Evolutionary conservation across 2,797 vertebrate genomes (phyloP).

Genomic region (Vireo griseus): DNA sequence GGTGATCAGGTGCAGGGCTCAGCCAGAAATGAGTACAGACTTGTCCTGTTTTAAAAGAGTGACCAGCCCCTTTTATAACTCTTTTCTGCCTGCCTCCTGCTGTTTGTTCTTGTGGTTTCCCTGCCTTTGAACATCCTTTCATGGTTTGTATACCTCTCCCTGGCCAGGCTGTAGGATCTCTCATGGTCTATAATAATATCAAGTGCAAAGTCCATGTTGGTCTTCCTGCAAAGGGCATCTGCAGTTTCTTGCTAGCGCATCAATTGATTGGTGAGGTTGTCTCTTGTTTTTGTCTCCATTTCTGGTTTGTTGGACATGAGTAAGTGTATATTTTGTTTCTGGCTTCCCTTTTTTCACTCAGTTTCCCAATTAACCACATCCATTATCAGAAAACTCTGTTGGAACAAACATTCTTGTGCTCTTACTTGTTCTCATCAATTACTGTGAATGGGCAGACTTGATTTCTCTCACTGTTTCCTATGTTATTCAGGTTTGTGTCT

Average conservation of each 20-base stretch:
- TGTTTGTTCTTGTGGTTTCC: background rate
- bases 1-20: fast-evolving
- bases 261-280: background rate
- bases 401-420: background rate
- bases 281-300: background rate
- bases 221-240: background rate
- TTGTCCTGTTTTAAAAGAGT: background rate
- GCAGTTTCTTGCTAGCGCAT: background rate
- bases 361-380: background rate
- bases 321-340: background rate
- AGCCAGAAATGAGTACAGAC: background rate
- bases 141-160: background rate
- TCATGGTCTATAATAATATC: background rate
- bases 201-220: background rate
- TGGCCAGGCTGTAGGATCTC: background rate
- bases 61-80: background rate
- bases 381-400: background rate
- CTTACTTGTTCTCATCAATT: background rate
- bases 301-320: background rate
- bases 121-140: background rate
- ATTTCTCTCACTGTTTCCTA: background rate
- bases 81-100: background rate
- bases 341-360: background rate
- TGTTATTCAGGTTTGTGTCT: background rate
- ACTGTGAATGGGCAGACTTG: background rate